Evolutionary conservation across 2,797 vertebrate genomes (phyloP), one percentile per base, ranked within the genome.

Genomic region (Melopsittacus undulatus): DNA sequence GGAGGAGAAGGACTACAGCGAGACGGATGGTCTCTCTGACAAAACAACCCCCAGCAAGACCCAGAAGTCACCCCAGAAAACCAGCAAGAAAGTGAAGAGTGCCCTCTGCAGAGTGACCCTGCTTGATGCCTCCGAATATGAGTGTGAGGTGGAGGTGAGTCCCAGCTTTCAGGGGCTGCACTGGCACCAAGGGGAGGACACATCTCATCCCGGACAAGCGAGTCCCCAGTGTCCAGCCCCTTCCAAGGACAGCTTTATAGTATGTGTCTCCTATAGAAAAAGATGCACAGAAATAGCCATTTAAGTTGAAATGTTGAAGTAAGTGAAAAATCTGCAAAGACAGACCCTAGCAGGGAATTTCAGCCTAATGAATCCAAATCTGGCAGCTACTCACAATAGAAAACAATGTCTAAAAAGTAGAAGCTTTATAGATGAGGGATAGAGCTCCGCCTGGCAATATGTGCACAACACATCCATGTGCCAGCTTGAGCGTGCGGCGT

Each of bases 51-150:
- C 99, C 21, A 99, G 98, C 97, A 99, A 98, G 97, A 99, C 98
- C 94, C 98, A 99, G 95, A 99, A 99, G 94, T 99, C 99, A 4
- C 99, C 99, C 11, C 99, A 99, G 97, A 99, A 99, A 98, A 97
- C 98, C 81, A 98, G 98, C 95, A 99, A 99, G 94, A 99, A 99
- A 54, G 98, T 98, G 51, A 99, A 99, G 98, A 99, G 98, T 5
- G 83, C 97, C 57, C 96, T 98, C 73, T 99, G 99, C 98, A 99
- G 98, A 97, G 98, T 99, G 95, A 98, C 98, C 22, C 98, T 99
- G 92, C 97, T 99, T 32, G 99, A 99, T 95, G 98, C 98, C 46
- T 98, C 99, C 0, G 98, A 99, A 90, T 99, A 98, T 0, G 98
- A 99, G 94, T 99, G 98, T 9, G 98, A 99, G 96, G 98, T 99